phyloP scores from a whole-genome alignment of 92 coral and sea anemone genomes.

The Diadumene lineata region DNA sequence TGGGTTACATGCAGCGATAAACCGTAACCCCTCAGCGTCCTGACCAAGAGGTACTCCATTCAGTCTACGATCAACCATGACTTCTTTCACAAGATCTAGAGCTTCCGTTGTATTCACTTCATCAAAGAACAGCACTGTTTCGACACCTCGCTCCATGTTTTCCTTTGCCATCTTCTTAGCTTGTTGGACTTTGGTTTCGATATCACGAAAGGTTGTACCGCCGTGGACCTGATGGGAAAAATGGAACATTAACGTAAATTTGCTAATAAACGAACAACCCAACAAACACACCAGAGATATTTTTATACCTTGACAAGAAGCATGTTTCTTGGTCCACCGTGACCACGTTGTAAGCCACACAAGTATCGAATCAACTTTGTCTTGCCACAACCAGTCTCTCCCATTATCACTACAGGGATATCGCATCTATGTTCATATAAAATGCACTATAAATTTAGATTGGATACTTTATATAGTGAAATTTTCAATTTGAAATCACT shows the following conservation, averaged over 20 bases:
- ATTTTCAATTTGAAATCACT: too few species aligned
- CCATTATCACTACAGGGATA: constrained; percentile 90
- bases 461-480: neutral
- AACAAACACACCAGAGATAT: neutral
- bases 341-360: constrained; percentile 73
- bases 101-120: constrained; percentile 92
- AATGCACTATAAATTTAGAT: neutral
- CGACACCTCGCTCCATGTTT: constrained; percentile 43
- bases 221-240: constrained; percentile 64
- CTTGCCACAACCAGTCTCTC: constrained; percentile 89
- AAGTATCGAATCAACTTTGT: constrained; percentile 75
- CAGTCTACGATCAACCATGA: constrained; percentile 80
- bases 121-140: constrained; percentile 79
- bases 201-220: constrained; percentile 75
- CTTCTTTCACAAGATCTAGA: constrained; percentile 73
- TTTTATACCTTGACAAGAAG: constrained; percentile 70
- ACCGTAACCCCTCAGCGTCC: constrained; percentile 56
- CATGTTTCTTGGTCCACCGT: constrained; percentile 67
- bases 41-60: constrained; percentile 60
- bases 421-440: constrained; percentile 54
- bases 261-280: neutral
- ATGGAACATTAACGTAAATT: neutral
- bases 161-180: constrained; percentile 71
- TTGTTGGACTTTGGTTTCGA: constrained; percentile 68
- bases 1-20: constrained; percentile 85